Evolutionary conservation across 2,888 invertebrate species (phyloP), one percentile per base, ranked within the genome.

Genomic region (Apamea sordens): DNA sequence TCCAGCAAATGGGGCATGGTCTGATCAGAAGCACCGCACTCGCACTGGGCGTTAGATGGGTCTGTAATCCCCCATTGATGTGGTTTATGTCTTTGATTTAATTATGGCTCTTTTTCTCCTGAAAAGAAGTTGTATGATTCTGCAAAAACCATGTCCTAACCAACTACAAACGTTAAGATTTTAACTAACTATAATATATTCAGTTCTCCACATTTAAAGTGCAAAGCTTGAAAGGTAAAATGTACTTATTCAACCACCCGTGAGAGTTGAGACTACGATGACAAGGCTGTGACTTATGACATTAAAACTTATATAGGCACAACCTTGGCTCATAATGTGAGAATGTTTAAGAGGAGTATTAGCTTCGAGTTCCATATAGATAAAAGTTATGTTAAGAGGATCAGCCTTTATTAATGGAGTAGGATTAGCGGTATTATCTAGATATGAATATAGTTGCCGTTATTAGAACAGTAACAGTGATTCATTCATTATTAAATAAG

Each of bases 231-330:
- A 24, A 68, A 73, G 36, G n/a, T 56, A 41, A 78, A 80, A 82
- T 61, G 69, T 79, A 65, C 74, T 78, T 69, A 83, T 77, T 72
- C 71, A 71, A 71, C 76, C 67, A 68, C 77, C 74, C 36, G 59
- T 44, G 53, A 74, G 69, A 71, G 47, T 36, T n/a, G 10, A 56
- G n/a, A 56, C 70, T 77, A 65, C 3, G 36, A 44, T 56, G 41
- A 68, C 69, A 47, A n/a, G 53, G 71, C 41, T 72, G 67, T 44
- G 71, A 85, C 83, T 53, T 73, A 53, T 56, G 71, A 85, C 79
- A 77, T 83, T 85, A 80, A 82, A 85, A 89, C 82, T 83, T 71
- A 77, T 79, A 78, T 74, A 82, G 71, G 64, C 79, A n/a, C 68
- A 74, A 59, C 79, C 77, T 84, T 84, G 71, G 56, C 64, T 80